These are phyloP conservation scores for Gryon sp. DNA, from an alignment of 1,140 invertebrate genomes.

Conservation along the genomic window DNA sequence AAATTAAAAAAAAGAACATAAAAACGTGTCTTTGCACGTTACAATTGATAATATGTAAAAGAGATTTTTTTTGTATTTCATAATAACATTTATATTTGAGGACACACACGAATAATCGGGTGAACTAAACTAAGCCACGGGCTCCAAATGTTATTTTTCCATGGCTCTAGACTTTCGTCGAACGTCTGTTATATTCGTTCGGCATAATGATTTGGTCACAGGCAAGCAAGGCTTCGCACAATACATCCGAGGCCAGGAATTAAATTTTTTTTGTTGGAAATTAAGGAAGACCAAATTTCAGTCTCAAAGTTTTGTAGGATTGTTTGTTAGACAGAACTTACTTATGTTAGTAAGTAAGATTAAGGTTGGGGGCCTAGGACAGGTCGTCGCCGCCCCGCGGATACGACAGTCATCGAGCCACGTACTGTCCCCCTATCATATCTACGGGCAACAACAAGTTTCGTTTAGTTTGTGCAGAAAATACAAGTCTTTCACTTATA, in stretches of 20 bases:
- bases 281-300: constrained; percentile 72
- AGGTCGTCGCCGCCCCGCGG: constrained; percentile 80
- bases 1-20: constrained; percentile 41
- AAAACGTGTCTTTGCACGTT: constrained; percentile 27
- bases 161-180: constrained; percentile 63
- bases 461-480: constrained; percentile 80
- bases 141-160: constrained; percentile 73
- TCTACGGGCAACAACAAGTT: constrained; percentile 80
- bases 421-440: constrained; percentile 81
- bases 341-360: constrained; percentile 81
- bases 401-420: constrained; percentile 81
- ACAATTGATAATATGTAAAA: constrained; percentile 15
- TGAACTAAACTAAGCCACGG: constrained; percentile 70
- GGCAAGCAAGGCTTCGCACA: constrained; percentile 78
- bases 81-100: constrained; percentile 34
- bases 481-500: constrained; percentile 67
- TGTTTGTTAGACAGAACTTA: constrained; percentile 80
- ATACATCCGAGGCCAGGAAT: constrained; percentile 77
- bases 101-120: constrained; percentile 55
- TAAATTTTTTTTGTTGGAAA: too few relatives aligned
- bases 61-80: constrained; percentile 13
- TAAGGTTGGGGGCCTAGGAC: constrained; percentile 80
- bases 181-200: constrained; percentile 51
- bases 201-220: constrained; percentile 54
- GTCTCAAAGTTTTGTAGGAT: constrained; percentile 75